These are phyloP conservation scores for Phragmatobia fuliginosa DNA, from an alignment of 2,888 invertebrate genomes.

Conservation along the genomic window DNA sequence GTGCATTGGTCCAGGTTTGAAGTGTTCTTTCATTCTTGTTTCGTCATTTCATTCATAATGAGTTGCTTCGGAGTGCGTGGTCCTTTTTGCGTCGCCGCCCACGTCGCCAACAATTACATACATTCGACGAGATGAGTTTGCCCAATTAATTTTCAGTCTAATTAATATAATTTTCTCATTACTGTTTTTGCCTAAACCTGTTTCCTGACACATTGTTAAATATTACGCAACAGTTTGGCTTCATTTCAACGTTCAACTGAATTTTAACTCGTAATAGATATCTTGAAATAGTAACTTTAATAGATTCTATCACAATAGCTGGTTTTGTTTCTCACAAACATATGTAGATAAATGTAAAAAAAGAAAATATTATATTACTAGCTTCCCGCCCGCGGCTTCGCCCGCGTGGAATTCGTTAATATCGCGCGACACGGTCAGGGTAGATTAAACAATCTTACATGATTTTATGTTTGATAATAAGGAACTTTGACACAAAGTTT, in stretches of 20 bases:
- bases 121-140: background rate
- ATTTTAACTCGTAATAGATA: too few relatives aligned
- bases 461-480: too few relatives aligned
- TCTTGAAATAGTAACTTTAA: background rate
- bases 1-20: background rate
- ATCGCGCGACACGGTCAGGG: too few relatives aligned
- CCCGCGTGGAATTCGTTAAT: too few relatives aligned
- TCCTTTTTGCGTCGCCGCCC: conserved; percentile 12
- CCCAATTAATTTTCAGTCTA: conserved; percentile 11
- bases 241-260: too few relatives aligned
- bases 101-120: conserved; percentile 7
- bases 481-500: too few relatives aligned
- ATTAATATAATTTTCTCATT: conserved; percentile 9
- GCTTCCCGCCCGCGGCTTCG: too few relatives aligned
- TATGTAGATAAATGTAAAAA: too few relatives aligned
- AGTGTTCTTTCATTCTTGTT: background rate
- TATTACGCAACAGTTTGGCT: background rate
- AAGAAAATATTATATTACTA: too few relatives aligned
- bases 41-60: conserved; percentile 14
- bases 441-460: too few relatives aligned
- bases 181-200: conserved; percentile 5
- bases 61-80: background rate
- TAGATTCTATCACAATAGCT: background rate
- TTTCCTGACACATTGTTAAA: conserved; percentile 5
- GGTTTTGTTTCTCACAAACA: too few relatives aligned